Conservation (phyloP, 2,113 vertebrate genomes). For the Ciconia stormi region DNA sequence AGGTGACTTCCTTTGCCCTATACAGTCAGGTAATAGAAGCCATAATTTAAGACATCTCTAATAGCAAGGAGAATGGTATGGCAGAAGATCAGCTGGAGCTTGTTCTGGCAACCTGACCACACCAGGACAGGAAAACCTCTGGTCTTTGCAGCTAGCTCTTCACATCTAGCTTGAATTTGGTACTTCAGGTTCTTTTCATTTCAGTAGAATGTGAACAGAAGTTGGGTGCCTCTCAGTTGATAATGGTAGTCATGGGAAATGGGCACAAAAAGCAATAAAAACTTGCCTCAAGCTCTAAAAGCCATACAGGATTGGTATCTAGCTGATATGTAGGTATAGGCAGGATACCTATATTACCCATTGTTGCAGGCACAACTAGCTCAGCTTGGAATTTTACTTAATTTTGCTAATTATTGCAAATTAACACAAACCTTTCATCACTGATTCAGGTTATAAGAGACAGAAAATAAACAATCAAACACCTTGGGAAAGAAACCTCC, state of each 20-base stretch:
- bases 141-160: not conserved
- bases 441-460: not conserved
- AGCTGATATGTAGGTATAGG: not conserved
- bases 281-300: not conserved
- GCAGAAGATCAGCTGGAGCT: not conserved
- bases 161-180: not conserved
- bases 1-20: not conserved
- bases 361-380: not conserved
- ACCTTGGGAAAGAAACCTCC: fast-evolving
- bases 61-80: not conserved
- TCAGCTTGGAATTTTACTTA: not conserved
- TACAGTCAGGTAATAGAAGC: not conserved
- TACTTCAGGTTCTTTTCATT: not conserved
- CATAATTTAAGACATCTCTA: not conserved
- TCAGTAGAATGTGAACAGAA: not conserved
- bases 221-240: fast-evolving
- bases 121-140: not conserved
- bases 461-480: not conserved
- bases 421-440: not conserved
- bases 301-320: not conserved
- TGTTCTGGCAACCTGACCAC: not conserved
- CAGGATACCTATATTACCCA: not conserved
- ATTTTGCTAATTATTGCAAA: not conserved
- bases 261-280: not conserved
- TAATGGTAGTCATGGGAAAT: not conserved